Evolutionary conservation across 2,113 vertebrate species (phyloP).

Genomic region (Lagopus leucura): DNA sequence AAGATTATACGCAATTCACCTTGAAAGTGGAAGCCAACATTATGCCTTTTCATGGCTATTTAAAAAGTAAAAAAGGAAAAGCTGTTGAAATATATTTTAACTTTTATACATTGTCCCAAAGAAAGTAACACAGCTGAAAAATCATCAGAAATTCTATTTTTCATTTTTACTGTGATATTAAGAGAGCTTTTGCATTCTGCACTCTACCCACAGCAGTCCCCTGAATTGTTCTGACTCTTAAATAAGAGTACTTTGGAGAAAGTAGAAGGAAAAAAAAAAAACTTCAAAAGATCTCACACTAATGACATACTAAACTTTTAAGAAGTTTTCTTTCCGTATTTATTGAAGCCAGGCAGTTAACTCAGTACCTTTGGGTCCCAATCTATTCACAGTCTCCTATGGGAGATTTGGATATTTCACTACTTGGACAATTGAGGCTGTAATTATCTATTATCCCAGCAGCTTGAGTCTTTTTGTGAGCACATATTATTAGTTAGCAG

Average conservation of each 20-base stretch:
- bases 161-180: slow-evolving; percentile 60
- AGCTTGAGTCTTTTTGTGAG: slow-evolving; percentile 37
- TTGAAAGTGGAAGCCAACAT: slow-evolving; percentile 35
- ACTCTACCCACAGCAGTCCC: slow-evolving; percentile 43
- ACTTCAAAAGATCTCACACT: slow-evolving; percentile 32
- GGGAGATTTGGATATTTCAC: slow-evolving; percentile 61
- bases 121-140: slow-evolving; percentile 25
- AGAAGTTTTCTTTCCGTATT: slow-evolving; percentile 68
- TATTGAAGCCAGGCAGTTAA: slow-evolving; percentile 56
- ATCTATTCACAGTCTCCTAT: slow-evolving; percentile 44
- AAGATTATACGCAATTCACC: slow-evolving; percentile 42
- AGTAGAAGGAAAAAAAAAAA: slow-evolving; percentile 53
- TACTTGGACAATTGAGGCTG: slow-evolving; percentile 43
- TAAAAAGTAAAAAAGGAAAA: background rate
- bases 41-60: slow-evolving; percentile 31
- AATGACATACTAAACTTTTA: slow-evolving; percentile 64
- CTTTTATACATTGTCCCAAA: slow-evolving; percentile 57
- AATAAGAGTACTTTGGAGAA: slow-evolving; percentile 57
- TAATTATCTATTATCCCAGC: slow-evolving; percentile 60
- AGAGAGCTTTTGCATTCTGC: slow-evolving; percentile 59
- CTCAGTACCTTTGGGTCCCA: slow-evolving; percentile 27
- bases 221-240: slow-evolving; percentile 61
- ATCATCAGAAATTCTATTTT: slow-evolving; percentile 62
- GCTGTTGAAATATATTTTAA: slow-evolving; percentile 48
- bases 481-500: slow-evolving; percentile 40